Evolutionary conservation across 2,797 vertebrate species (phyloP).

Genomic region (Rousettus madagascariensis): DNA sequence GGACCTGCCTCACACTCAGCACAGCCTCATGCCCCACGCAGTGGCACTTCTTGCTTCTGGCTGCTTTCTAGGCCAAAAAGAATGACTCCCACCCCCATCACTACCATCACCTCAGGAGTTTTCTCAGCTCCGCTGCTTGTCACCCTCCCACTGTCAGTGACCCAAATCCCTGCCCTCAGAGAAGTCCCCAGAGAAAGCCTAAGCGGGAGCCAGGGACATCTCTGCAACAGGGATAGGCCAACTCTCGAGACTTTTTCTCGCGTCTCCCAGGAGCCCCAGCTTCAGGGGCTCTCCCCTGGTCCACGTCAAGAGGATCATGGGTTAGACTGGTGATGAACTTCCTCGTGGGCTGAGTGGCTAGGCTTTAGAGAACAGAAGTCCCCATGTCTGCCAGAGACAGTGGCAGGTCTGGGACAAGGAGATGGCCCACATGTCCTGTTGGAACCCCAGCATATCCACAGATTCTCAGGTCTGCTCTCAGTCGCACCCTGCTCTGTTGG

Average conservation of each 20-base stretch:
- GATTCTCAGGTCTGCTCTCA: not conserved
- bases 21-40: not conserved
- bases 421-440: not conserved
- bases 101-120: not conserved
- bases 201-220: not conserved
- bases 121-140: not conserved
- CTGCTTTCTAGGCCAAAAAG: not conserved
- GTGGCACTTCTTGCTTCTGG: not conserved
- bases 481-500: not conserved
- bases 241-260: not conserved
- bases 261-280: not conserved
- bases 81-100: not conserved
- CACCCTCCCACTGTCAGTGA: not conserved
- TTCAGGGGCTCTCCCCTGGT: not conserved
- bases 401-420: not conserved
- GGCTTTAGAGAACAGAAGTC: not conserved
- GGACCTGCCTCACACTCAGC: not conserved
- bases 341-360: not conserved
- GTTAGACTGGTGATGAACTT: not conserved
- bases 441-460: not conserved
- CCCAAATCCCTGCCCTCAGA: conserved; percentile 39
- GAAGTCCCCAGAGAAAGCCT: not conserved
- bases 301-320: not conserved
- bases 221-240: not conserved
- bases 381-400: not conserved